phyloP scores from a whole-genome alignment of 2,888 invertebrate genomes.

The Ariolimax columbianus region DNA sequence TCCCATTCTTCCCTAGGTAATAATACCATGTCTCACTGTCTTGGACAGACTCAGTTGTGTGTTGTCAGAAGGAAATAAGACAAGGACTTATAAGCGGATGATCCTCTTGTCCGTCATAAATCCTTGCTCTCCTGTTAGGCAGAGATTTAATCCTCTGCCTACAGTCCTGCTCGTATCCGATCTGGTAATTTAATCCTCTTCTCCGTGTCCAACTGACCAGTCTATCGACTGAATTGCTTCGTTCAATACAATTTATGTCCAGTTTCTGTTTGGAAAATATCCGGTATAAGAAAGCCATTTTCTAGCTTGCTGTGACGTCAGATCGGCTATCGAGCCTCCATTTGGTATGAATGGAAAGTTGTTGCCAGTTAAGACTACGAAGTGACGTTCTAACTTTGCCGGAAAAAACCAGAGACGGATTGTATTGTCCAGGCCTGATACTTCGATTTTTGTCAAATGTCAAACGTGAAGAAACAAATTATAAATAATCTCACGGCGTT shows the following conservation, averaged over 20 bases:
- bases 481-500: not conserved
- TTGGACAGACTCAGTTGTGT: not conserved
- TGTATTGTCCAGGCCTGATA: not conserved
- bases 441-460: constrained; percentile 25
- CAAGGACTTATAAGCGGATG: constrained; percentile 31
- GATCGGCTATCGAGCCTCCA: constrained; percentile 37
- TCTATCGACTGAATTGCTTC: constrained; percentile 35
- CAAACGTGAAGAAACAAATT: not conserved
- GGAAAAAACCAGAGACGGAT: not conserved
- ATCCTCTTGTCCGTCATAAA: constrained; percentile 26
- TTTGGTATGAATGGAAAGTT: not conserved
- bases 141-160: constrained; percentile 36
- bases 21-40: not conserved
- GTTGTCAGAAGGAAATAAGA: not conserved
- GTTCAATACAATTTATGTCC: constrained; percentile 47
- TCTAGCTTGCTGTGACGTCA: constrained; percentile 39
- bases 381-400: too few relatives aligned
- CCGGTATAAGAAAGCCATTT: constrained; percentile 22
- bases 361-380: not conserved
- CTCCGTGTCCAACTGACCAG: constrained; percentile 18
- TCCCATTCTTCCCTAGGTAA: not conserved
- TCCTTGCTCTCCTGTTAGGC: constrained; percentile 14
- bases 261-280: constrained; percentile 46
- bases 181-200: constrained; percentile 39
- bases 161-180: constrained; percentile 1